Evolutionary conservation across 2,113 vertebrate genomes (phyloP), one percentile per base, ranked within the genome.

Genomic region (Setophaga coronata): DNA sequence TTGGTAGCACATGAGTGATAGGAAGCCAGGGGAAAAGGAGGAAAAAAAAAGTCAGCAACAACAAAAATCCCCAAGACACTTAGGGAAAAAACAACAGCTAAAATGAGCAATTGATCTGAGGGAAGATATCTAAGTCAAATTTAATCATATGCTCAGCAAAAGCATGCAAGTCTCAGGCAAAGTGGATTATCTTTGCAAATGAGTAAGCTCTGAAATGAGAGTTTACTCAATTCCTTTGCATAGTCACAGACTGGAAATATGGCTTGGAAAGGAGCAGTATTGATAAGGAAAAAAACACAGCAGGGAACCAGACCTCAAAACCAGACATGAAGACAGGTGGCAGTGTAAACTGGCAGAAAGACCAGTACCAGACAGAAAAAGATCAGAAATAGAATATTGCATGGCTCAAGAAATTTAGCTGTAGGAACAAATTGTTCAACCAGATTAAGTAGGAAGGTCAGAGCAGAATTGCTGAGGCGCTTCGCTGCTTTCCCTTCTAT

Each of bases 91-190:
- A 38, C 8, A 66, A 23, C 57, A 73, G 56, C 76, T 70, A 90
- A 86, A 90, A 83, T 1, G 20, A 88, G 54, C 50, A 89, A 48
- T 38, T 81, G 76, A 85, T 95, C 64, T 84, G 33, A 54, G 62
- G 33, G 58, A 91, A 90, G 87, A 93, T 65, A 92, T 6, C 28
- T 0, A 8, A 83, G 67, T 60, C 45, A 82, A 91, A 95, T 92
- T 78, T 82, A 95, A 96, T 93, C 82, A 72, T 61, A 88, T 24
- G 45, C 50, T 90, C 91, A 76, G 70, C 43, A 93, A 95, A 94
- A 85, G 48, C 78, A 89, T 94, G 61, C 66, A 90, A 69, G 79
- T 76, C 78, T 89, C 65, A 50, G 62, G 50, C 74, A 96, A 94
- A 93, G 40, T 76, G 43, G 62, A 96, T 95, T 89, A 87, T 51